phyloP scores from a whole-genome alignment of 1,140 invertebrate species.

The Drosophila subpulchrella region DNA sequence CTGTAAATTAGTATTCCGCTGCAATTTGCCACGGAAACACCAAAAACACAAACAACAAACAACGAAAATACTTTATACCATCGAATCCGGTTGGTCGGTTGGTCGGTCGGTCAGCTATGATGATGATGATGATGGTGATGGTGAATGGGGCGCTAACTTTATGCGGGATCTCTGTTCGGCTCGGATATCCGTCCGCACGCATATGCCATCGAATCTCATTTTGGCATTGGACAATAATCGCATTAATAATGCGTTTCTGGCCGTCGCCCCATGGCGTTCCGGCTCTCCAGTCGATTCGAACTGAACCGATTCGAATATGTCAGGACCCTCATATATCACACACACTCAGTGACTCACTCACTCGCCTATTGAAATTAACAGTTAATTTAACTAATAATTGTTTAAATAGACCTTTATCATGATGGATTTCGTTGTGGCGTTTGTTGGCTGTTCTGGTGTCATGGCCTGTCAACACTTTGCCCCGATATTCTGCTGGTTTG shows the following conservation, averaged over 20 bases:
- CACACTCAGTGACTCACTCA: background rate
- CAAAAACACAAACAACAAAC: slow-evolving; percentile 35
- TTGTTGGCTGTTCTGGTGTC: slow-evolving; percentile 32
- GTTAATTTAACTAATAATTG: slow-evolving; percentile 79
- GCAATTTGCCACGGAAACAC: slow-evolving; percentile 75
- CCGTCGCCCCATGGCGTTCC: background rate
- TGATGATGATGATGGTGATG: slow-evolving; percentile 20
- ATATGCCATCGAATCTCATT: slow-evolving; percentile 61
- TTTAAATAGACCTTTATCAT: slow-evolving; percentile 68
- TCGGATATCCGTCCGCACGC: slow-evolving; percentile 22
- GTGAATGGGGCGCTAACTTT: slow-evolving; percentile 32
- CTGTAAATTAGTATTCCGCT: slow-evolving; percentile 80
- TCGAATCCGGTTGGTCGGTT: slow-evolving; percentile 24
- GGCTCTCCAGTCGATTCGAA: background rate
- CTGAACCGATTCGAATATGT: slow-evolving; percentile 4
- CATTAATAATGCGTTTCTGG: slow-evolving; percentile 69
- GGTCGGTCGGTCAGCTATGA: slow-evolving; percentile 12
- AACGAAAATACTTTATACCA: slow-evolving; percentile 17
- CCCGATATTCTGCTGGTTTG: slow-evolving; percentile 58
- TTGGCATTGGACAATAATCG: slow-evolving; percentile 69
- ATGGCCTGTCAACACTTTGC: slow-evolving; percentile 69
- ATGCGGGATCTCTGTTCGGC: slow-evolving; percentile 58
- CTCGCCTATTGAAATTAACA: slow-evolving; percentile 69
- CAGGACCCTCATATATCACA: slow-evolving; percentile 59
- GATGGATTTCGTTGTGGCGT: slow-evolving; percentile 39